Evolutionary conservation across 2,888 invertebrate genomes (phyloP).

Genomic region (Salpingus planirostris): DNA sequence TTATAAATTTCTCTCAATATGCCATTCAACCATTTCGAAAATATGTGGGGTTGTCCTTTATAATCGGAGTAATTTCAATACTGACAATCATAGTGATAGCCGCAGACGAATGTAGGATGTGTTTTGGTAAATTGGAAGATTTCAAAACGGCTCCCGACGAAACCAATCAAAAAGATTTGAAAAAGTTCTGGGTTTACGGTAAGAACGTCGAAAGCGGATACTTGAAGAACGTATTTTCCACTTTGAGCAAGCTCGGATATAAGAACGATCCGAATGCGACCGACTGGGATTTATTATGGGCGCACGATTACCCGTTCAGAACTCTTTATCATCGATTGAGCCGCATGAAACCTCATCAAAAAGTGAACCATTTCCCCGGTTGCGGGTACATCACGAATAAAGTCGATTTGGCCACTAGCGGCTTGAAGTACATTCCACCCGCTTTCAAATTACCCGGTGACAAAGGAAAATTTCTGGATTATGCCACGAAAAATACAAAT

Average conservation of each 20-base stretch:
- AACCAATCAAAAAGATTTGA: conserved; percentile 10
- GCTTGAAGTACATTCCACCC: conserved; percentile 71
- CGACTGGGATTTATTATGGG: conserved; percentile 86
- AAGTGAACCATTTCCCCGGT: conserved; percentile 90
- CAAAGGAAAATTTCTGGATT: conserved; percentile 59
- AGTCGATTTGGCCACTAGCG: conserved; percentile 73
- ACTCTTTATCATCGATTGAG: conserved; percentile 46
- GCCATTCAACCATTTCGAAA: too few species aligned
- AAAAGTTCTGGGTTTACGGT: conserved; percentile 53
- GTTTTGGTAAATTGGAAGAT: conserved; percentile 19
- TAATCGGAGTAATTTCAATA: conserved; percentile 19
- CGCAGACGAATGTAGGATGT: conserved; percentile 26
- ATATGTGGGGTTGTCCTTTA: conserved; percentile 14
- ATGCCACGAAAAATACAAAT: conserved; percentile 56
- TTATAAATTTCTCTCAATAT: too few species aligned
- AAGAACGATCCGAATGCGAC: conserved; percentile 34
- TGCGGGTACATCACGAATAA: conserved; percentile 90
- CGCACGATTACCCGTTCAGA: conserved; percentile 85
- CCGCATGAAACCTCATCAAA: conserved; percentile 61
- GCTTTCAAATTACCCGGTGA: conserved; percentile 82
- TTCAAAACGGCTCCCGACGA: conserved; percentile 2
- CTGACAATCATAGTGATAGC: conserved; percentile 24
- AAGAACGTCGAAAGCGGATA: conserved; percentile 55
- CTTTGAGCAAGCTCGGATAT: conserved; percentile 70
- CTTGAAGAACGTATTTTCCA: conserved; percentile 70